Percentiles rank a stretch among this genome's conserved stretches.
Conservation (phyloP, 1,140 invertebrate genomes). For the Hylaeus anthracinus region DNA sequence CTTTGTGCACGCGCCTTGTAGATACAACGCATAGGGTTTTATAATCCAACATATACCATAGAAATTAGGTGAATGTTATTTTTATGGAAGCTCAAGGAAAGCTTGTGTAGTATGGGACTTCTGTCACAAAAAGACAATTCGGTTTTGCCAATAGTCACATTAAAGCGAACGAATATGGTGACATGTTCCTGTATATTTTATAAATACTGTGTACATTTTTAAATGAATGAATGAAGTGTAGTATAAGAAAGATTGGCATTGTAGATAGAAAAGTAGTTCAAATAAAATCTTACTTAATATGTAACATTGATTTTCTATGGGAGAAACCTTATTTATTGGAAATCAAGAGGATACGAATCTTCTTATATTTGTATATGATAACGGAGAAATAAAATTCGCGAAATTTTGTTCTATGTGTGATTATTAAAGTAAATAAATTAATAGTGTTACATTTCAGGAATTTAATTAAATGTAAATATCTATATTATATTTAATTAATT, state of each 20-base stretch:
- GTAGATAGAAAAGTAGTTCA: constrained; percentile 22
- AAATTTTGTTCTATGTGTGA: background rate
- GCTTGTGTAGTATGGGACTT: constrained; percentile 21
- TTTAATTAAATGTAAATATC: constrained; percentile 5
- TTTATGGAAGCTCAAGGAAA: constrained; percentile 16
- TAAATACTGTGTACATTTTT: constrained; percentile 46
- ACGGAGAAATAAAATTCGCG: background rate
- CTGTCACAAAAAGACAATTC: constrained; percentile 28
- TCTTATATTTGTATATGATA: background rate
- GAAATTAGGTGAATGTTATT: constrained; percentile 30
- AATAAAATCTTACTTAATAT: constrained; percentile 31
- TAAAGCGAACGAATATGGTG: constrained; percentile 31
- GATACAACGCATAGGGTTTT: constrained; percentile 43
- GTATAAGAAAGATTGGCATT: constrained; percentile 39
- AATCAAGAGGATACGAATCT: background rate
- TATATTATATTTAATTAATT: background rate
- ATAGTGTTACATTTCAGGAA: background rate
- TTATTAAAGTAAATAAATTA: constrained; percentile 8
- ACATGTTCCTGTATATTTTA: constrained; percentile 50
- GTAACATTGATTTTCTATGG: constrained; percentile 1
- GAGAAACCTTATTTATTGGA: background rate
- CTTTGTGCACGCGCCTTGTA: constrained; percentile 41
- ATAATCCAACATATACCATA: constrained; percentile 27
- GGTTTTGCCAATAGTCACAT: constrained; percentile 11
- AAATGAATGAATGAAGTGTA: constrained; percentile 32